Percentiles rank a stretch among this genome's conserved stretches.
phyloP scores from a whole-genome alignment of 2,888 invertebrate genomes.

The Lacanobia oleracea region DNA sequence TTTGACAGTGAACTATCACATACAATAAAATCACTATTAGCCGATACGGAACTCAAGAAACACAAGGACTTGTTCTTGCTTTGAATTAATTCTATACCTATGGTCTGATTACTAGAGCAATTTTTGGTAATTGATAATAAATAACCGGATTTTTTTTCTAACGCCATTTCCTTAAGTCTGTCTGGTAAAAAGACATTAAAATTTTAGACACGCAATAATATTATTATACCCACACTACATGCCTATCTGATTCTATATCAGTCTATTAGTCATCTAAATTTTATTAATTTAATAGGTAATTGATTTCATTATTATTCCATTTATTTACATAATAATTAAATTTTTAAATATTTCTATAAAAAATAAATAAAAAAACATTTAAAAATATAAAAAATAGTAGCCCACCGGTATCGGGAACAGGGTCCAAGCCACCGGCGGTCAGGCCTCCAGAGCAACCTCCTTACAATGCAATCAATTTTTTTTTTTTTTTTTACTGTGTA shows the following conservation, averaged over 20 bases:
- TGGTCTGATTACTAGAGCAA: slow-evolving; percentile 46
- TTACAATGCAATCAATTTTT: no score
- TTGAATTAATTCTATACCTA: slow-evolving; percentile 24
- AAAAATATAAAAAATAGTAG: no score
- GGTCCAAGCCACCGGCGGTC: no score
- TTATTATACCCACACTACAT: slow-evolving; percentile 24
- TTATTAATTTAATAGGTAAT: no score
- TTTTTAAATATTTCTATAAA: no score
- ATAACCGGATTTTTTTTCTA: slow-evolving; percentile 55
- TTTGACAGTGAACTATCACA: background rate
- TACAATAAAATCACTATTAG: slow-evolving; percentile 1
- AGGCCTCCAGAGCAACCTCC: no score
- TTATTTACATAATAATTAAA: no score
- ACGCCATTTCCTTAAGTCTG: slow-evolving; percentile 53
- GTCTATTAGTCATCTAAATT: background rate
- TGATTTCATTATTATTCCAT: no score
- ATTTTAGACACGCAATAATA: slow-evolving; percentile 21
- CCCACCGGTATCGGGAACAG: no score
- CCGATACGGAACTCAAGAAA: slow-evolving; percentile 53
- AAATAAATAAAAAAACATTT: no score
- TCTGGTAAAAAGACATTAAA: slow-evolving; percentile 30
- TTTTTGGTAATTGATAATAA: slow-evolving; percentile 55
- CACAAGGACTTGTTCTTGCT: slow-evolving; percentile 26
- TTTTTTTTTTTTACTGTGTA: no score
- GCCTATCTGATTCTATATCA: background rate